phyloP scores from a whole-genome alignment of 2,797 vertebrate genomes.

The Heteromormyrus szaboi region DNA sequence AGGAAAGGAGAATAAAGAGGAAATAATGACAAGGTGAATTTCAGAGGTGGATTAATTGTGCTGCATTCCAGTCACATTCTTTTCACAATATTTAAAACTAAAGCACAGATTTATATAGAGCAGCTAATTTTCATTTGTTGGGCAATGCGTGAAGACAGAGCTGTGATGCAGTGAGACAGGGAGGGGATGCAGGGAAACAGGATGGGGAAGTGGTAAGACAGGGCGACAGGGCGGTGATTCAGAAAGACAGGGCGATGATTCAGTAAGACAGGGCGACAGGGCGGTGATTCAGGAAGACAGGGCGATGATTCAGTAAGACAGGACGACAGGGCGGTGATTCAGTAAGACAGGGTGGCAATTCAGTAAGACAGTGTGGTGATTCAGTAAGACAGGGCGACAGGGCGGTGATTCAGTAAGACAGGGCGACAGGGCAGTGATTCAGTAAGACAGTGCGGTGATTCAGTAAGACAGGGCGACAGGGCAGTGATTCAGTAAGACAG shows the following conservation, averaged over 20 bases:
- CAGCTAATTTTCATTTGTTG: not conserved
- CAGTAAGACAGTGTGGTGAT: not conserved
- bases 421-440: too few relatives aligned
- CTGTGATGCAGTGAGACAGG: not conserved
- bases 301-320: not conserved
- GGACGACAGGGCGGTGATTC: too few relatives aligned
- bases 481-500: too few relatives aligned
- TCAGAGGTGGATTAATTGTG: not conserved
- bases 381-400: not conserved
- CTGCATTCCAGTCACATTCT: not conserved
- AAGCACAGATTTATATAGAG: not conserved
- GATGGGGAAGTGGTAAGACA: not conserved
- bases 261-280: not conserved
- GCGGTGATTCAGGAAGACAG: too few relatives aligned
- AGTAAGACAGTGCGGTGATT: too few relatives aligned
- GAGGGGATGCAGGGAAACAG: not conserved
- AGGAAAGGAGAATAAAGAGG: not conserved
- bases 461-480: too few relatives aligned
- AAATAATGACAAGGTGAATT: slow-evolving; percentile 7
- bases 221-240: not conserved
- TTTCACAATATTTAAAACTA: slow-evolving; percentile 8
- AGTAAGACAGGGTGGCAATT: not conserved
- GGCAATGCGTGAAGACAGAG: not conserved
- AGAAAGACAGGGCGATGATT: not conserved
- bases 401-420: too few relatives aligned